These are phyloP conservation scores for Oxycera nigricornis DNA, from an alignment of 2,888 invertebrate species.

Conservation along the genomic window DNA sequence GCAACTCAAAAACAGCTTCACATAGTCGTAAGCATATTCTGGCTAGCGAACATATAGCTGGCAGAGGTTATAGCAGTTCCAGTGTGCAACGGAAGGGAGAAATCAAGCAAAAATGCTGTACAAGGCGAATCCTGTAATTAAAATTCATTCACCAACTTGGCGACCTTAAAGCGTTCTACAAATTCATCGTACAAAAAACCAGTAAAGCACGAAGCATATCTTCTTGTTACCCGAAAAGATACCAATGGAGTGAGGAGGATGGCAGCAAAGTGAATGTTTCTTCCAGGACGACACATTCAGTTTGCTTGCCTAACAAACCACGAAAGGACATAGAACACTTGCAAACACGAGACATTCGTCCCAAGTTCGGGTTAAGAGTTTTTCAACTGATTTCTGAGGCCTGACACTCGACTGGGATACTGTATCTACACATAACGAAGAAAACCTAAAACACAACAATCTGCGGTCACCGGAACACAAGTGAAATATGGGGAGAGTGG, in stretches of 20 bases:
- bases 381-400: neutral
- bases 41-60: neutral
- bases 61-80: neutral
- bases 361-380: neutral
- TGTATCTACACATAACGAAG: too few relatives aligned
- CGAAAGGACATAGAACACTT: constrained; percentile 12
- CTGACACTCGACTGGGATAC: too few relatives aligned
- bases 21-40: neutral
- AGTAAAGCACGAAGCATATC: neutral
- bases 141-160: constrained; percentile 24
- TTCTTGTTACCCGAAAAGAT: neutral
- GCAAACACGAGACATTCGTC: constrained; percentile 7
- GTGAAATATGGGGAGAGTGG: too few relatives aligned
- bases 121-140: constrained; percentile 26
- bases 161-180: constrained; percentile 21
- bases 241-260: neutral
- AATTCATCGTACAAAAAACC: neutral
- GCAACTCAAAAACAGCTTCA: neutral
- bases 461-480: too few relatives aligned
- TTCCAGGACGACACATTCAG: constrained; percentile 31
- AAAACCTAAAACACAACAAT: too few relatives aligned
- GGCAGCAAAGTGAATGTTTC: neutral
- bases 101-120: neutral
- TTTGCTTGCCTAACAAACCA: constrained; percentile 35
- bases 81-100: neutral